Evolutionary conservation across 2,797 vertebrate genomes (phyloP).

Genomic region (Typhlichthys subterraneus): DNA sequence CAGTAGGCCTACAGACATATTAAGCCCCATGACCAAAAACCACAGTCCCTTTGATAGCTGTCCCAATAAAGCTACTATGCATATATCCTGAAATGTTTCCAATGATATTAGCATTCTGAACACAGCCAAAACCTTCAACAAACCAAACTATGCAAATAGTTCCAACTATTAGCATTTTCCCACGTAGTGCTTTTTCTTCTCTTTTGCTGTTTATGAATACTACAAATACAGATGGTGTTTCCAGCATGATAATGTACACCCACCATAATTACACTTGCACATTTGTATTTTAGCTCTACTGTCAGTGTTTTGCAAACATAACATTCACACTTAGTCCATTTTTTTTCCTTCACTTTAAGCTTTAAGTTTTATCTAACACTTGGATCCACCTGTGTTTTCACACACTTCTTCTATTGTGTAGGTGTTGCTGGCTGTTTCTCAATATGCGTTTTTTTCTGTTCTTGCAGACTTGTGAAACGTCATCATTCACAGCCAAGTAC

Average conservation of each 20-base stretch:
- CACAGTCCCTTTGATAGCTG: slow-evolving; percentile 24
- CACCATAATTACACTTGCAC: slow-evolving; percentile 30
- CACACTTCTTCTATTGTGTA: slow-evolving; percentile 49
- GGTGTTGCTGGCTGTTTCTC: neutral
- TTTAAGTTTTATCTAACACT: slow-evolving; percentile 32
- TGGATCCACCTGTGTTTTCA: slow-evolving; percentile 48
- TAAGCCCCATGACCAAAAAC: slow-evolving; percentile 31
- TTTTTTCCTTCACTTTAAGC: neutral
- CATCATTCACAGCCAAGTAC: no score
- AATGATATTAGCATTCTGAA: slow-evolving; percentile 24
- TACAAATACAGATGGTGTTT: slow-evolving; percentile 39
- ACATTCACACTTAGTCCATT: neutral
- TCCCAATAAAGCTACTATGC: slow-evolving; percentile 48
- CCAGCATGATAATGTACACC: slow-evolving; percentile 28
- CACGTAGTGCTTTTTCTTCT: slow-evolving; percentile 14
- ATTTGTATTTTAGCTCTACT: slow-evolving; percentile 41
- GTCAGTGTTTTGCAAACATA: slow-evolving; percentile 8
- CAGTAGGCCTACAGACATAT: slow-evolving; percentile 21
- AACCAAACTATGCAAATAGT: slow-evolving; percentile 36
- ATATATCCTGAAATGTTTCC: slow-evolving; percentile 34
- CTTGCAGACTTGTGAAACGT: no score
- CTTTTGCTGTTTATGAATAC: slow-evolving; percentile 19
- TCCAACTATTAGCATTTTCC: slow-evolving; percentile 19
- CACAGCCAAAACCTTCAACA: slow-evolving; percentile 9
- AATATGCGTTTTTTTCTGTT: no score